Conservation (phyloP, 2,888 invertebrate species). For the Blastobasis lacticolella region DNA sequence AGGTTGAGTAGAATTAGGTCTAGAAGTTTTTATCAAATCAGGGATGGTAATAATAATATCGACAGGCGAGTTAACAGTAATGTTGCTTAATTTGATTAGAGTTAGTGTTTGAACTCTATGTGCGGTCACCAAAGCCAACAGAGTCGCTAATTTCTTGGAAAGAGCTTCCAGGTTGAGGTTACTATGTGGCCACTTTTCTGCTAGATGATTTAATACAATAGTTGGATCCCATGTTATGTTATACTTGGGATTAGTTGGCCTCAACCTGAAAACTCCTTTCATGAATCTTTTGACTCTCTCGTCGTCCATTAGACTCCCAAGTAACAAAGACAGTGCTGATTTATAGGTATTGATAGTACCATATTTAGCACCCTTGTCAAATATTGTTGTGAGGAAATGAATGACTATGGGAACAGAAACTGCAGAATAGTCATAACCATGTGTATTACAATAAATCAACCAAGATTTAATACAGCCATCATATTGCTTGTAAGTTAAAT, state of each 20-base stretch:
- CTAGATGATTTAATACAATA: conserved; percentile 2
- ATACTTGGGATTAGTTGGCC: conserved; percentile 3
- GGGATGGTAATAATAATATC: conserved; percentile 7
- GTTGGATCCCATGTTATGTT: conserved; percentile 4
- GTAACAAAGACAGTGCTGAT: too few relatives aligned
- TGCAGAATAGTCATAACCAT: conserved; percentile 1
- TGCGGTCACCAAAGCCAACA: too few relatives aligned
- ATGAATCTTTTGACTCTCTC: neutral
- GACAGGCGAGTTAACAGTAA: neutral
- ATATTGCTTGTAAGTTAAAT: conserved; percentile 8
- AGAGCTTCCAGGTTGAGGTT: conserved; percentile 1
- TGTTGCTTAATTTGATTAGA: too few relatives aligned
- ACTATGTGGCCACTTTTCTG: neutral
- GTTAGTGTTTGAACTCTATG: too few relatives aligned
- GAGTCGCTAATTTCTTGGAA: conserved; percentile 3
- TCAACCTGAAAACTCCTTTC: too few relatives aligned
- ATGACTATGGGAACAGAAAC: conserved; percentile 1
- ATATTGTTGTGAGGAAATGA: conserved; percentile 3
- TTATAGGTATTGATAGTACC: conserved; percentile 1
- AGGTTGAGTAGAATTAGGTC: conserved; percentile 1
- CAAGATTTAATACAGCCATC: conserved; percentile 4
- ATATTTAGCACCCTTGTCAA: conserved; percentile 3
- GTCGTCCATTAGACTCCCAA: neutral
- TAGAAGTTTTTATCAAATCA: conserved; percentile 8
- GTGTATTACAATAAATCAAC: conserved; percentile 2